These are phyloP conservation scores for Anolis carolinensis DNA, from an alignment of 2,113 vertebrate species.

Conservation along the genomic window DNA sequence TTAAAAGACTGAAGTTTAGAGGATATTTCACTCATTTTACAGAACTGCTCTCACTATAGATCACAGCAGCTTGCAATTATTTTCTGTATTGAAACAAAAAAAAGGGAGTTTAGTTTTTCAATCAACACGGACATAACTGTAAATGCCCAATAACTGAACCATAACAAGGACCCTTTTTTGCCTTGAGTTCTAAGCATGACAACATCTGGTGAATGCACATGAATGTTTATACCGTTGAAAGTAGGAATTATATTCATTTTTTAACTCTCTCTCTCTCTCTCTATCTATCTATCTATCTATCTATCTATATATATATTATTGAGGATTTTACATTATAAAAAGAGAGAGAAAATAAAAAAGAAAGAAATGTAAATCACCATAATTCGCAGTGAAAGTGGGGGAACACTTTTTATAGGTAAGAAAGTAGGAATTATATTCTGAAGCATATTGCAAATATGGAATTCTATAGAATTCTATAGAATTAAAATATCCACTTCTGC, in stretches of 20 bases:
- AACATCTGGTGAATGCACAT: not conserved
- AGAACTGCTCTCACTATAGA: not conserved
- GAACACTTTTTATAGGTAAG: too few relatives aligned
- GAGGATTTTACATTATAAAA: too few relatives aligned
- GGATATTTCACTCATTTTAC: not conserved
- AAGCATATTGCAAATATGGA: not conserved
- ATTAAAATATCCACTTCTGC: not conserved
- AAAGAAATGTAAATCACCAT: too few relatives aligned
- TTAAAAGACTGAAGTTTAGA: not conserved
- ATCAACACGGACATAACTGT: too few relatives aligned
- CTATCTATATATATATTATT: too few relatives aligned
- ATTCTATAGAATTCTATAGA: not conserved
- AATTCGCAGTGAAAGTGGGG: too few relatives aligned
- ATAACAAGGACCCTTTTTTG: too few relatives aligned
- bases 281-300: too few relatives aligned
- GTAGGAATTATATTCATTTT: not conserved
- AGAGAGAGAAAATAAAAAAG: too few relatives aligned
- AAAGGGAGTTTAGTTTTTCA: not conserved
- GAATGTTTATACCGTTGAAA: not conserved
- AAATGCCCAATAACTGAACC: not conserved
- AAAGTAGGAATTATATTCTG: not conserved
- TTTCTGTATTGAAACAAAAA: not conserved
- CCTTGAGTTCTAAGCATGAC: too few relatives aligned
- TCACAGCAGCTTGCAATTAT: not conserved
- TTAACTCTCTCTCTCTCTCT: too few relatives aligned